Percentiles rank a stretch among this genome's conserved stretches.
Conservation (phyloP, 2,888 invertebrate genomes). For the Muscina levida region DNA sequence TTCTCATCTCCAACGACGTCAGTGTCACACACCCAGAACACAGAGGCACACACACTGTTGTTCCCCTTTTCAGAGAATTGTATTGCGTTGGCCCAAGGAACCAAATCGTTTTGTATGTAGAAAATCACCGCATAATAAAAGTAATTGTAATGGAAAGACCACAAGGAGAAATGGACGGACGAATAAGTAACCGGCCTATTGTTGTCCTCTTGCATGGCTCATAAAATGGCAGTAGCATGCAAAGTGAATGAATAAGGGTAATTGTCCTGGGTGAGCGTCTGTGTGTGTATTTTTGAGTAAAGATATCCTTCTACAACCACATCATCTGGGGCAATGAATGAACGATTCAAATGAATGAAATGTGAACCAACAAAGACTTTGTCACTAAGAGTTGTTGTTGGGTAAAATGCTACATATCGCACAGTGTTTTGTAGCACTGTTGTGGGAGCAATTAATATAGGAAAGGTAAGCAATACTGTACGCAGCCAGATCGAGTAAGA, state of each 20-base stretch:
- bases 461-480: no score
- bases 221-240: slow-evolving; percentile 14
- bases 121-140: slow-evolving; percentile 78
- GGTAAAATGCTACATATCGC: slow-evolving; percentile 2
- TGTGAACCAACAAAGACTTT: slow-evolving; percentile 47
- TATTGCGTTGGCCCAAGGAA: slow-evolving; percentile 47
- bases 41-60: slow-evolving; percentile 15
- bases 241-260: slow-evolving; percentile 52
- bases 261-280: slow-evolving; percentile 30
- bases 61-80: background rate
- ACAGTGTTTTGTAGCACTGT: slow-evolving; percentile 34
- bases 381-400: background rate
- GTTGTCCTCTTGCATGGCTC: slow-evolving; percentile 4
- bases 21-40: slow-evolving; percentile 1
- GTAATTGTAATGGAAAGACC: slow-evolving; percentile 77
- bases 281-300: background rate
- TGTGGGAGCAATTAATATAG: no score
- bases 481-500: no score
- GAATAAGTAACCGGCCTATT: slow-evolving; percentile 40
- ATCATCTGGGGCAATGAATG: background rate
- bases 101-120: slow-evolving; percentile 47
- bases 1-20: slow-evolving; percentile 40
- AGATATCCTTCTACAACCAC: slow-evolving; percentile 31
- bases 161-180: slow-evolving; percentile 66
- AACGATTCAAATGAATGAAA: slow-evolving; percentile 38